phyloP scores from a whole-genome alignment of 2,888 invertebrate species.

The Yponomeuta cagnagella region DNA sequence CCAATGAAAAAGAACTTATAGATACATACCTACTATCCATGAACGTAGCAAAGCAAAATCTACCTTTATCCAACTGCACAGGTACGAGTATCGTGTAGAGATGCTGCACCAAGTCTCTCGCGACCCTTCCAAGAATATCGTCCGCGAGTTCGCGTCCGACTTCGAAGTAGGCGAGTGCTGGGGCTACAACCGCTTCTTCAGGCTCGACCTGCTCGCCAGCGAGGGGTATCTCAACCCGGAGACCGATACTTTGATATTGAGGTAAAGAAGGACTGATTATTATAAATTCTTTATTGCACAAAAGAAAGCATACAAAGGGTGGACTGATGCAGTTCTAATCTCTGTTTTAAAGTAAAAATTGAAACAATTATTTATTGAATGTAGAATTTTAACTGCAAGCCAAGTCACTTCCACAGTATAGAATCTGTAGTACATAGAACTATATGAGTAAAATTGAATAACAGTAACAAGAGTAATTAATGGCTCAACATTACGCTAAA shows the following conservation, averaged over 20 bases:
- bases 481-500: no score
- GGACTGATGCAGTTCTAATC: neutral
- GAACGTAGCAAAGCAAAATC: neutral
- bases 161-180: conserved; percentile 98
- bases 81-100: conserved; percentile 95
- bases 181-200: conserved; percentile 96
- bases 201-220: conserved; percentile 90
- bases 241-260: conserved; percentile 87
- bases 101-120: conserved; percentile 94
- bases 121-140: conserved; percentile 90
- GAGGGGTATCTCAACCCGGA: conserved; percentile 93
- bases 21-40: no score
- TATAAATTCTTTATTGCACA: neutral
- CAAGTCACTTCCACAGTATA: no score
- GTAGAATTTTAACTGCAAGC: no score
- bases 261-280: conserved; percentile 57
- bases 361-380: no score
- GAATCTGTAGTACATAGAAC: no score
- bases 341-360: no score
- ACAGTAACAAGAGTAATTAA: no score
- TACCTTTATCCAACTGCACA: conserved; percentile 34
- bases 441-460: no score
- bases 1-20: no score
- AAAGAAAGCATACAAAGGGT: neutral
- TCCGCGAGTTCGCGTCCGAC: conserved; percentile 95